Evolutionary conservation across 2,797 vertebrate species (phyloP), one percentile per base, ranked within the genome.

Genomic region (Sebastes matsubarae): DNA sequence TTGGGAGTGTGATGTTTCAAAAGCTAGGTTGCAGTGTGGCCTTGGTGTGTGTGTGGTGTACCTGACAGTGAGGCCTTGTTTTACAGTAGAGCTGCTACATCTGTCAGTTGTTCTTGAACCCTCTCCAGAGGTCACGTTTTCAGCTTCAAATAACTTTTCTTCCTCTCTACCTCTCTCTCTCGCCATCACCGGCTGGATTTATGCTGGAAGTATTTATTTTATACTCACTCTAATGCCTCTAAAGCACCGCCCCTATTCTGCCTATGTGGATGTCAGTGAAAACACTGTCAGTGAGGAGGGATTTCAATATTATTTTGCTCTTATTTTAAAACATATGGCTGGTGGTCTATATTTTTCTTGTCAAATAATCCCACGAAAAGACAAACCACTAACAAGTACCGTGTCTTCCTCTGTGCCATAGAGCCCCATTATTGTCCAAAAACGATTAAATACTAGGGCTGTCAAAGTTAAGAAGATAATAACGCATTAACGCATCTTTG

Each of bases 141-240:
- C 81, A 86, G 81, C 70, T 75, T 81, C 83, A 85, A 79, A 81
- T 80, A 79, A 36, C 57, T 66, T 64, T 18, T 24, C 14, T 67
- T 16, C 3, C 3, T 64, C 68, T 50, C 42, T 50, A 8, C 20
- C 38, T 34, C 34, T 74, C 32, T 50, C 14, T 61, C 8, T 57
- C 14, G 30, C 46, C 61, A 7, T 66, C 70, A 29, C 81, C 66
- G 57, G 22, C 55, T 84, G 82, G 88, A 88, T 88, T 90, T 84
- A 88, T 91, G 68, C 87, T 89, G 83, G 87, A 88, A 84, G 88
- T 88, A 80, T 94, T 93, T 94, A 88, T 92, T 87, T 88, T 82
- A 77, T 68, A 64, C 75, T 83, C 61, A 13, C 82, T 84, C 66
- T 83, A 86, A 90, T 87, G 87, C 85, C 85, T 82, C 79, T 79